Percentiles rank a stretch among this genome's conserved stretches.
These are phyloP conservation scores for Chalcis sispes DNA, from an alignment of 2,888 invertebrate species.

Conservation along the genomic window DNA sequence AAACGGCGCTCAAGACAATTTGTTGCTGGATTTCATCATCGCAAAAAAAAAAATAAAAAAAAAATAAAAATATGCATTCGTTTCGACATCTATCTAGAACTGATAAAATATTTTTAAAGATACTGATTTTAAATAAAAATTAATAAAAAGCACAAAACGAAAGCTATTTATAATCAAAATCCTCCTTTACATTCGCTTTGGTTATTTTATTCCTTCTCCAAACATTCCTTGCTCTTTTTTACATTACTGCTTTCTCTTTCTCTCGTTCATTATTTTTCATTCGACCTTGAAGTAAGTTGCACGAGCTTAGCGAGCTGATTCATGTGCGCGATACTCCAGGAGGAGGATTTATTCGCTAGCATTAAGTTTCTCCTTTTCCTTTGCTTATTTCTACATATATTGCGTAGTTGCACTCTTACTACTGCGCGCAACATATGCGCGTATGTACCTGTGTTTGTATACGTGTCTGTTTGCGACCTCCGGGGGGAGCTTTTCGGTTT, in stretches of 20 bases:
- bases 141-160: neutral
- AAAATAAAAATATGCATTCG: too few relatives aligned
- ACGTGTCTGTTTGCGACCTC: too few relatives aligned
- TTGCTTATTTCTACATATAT: too few relatives aligned
- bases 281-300: conserved; percentile 16
- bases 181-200: neutral
- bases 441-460: too few relatives aligned
- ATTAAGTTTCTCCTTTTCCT: neutral
- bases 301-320: conserved; percentile 5
- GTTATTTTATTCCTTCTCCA: conserved; percentile 1
- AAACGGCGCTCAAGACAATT: too few relatives aligned
- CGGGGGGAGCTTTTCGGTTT: conserved; percentile 18
- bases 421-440: too few relatives aligned
- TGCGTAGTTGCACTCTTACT: too few relatives aligned
- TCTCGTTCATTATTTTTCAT: too few relatives aligned
- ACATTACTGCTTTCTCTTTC: too few relatives aligned
- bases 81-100: neutral
- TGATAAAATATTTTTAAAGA: neutral
- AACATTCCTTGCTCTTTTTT: too few relatives aligned
- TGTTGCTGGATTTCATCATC: too few relatives aligned
- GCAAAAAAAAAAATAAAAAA: too few relatives aligned
- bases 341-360: conserved; percentile 4
- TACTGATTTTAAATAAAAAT: neutral
- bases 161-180: conserved; percentile 14
- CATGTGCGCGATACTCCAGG: conserved; percentile 11